These are phyloP conservation scores for Pyrgilauda ruficollis DNA, from an alignment of 2,113 vertebrate genomes.

Conservation along the genomic window DNA sequence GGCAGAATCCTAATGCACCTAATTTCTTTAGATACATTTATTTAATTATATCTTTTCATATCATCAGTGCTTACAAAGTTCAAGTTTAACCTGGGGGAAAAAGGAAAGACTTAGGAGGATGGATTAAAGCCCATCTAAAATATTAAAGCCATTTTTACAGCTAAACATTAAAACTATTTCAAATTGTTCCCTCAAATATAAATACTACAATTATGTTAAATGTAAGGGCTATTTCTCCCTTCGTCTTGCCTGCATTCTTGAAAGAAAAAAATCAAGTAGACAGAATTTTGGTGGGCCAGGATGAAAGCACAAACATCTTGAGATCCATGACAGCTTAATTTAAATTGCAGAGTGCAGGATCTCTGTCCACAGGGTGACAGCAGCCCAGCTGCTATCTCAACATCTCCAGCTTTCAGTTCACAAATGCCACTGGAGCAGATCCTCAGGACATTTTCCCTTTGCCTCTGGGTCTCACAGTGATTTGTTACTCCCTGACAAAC, in stretches of 20 bases:
- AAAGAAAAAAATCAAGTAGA: neutral
- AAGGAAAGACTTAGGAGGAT: neutral
- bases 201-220: neutral
- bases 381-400: neutral
- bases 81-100: neutral
- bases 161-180: neutral
- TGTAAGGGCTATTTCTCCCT: neutral
- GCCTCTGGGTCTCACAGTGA: neutral
- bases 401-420: neutral
- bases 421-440: neutral
- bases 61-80: neutral
- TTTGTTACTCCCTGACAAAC: neutral
- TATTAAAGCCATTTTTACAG: neutral
- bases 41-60: slow-evolving; percentile 25
- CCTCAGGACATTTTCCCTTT: neutral
- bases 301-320: neutral
- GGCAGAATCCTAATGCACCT: neutral
- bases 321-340: neutral
- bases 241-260: neutral
- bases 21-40: neutral
- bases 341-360: neutral
- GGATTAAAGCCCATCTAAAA: neutral
- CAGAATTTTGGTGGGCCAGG: neutral
- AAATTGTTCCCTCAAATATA: neutral
- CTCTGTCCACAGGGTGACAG: neutral